These are phyloP conservation scores for Campodea augens DNA, from an alignment of 1,140 invertebrate genomes.

Conservation along the genomic window DNA sequence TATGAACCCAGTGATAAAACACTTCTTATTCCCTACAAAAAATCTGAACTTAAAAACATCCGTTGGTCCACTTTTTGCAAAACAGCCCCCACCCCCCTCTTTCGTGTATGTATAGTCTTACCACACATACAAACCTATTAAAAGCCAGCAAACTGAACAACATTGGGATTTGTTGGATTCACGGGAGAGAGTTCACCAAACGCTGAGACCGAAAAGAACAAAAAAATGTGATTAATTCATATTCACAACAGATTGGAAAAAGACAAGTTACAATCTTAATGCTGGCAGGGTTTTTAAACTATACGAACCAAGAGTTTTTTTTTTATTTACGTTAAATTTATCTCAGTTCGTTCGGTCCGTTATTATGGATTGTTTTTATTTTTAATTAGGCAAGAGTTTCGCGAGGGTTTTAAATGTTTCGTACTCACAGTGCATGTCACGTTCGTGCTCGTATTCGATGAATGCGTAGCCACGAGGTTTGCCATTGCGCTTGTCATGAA, in stretches of 20 bases:
- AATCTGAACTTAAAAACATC: too few relatives aligned
- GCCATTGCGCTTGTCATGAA: conserved; percentile 59
- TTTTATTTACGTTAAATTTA: not conserved
- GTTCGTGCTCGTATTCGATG: conserved; percentile 97
- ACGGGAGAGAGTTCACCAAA: conserved; percentile 45
- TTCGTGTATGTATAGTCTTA: conserved; percentile 48
- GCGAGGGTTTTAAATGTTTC: not conserved
- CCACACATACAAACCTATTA: conserved; percentile 21
- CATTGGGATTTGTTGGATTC: conserved; percentile 26
- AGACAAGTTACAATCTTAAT: not conserved
- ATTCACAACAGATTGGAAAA: conserved; percentile 9
- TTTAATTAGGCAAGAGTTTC: not conserved
- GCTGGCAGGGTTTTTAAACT: not conserved
- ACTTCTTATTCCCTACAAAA: too few relatives aligned
- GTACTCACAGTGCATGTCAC: conserved; percentile 99
- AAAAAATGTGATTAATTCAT: not conserved
- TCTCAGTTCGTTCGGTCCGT: not conserved
- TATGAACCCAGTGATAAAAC: too few relatives aligned
- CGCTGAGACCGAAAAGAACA: conserved; percentile 53
- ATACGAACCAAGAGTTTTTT: not conserved
- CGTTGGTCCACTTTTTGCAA: too few relatives aligned
- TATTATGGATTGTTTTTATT: not conserved
- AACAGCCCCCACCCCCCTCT: too few relatives aligned
- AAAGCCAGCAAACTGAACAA: conserved; percentile 6
- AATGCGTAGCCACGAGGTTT: conserved; percentile 98